Conservation (phyloP, 2,888 invertebrate genomes). For the Iphiclides podalirius region DNA sequence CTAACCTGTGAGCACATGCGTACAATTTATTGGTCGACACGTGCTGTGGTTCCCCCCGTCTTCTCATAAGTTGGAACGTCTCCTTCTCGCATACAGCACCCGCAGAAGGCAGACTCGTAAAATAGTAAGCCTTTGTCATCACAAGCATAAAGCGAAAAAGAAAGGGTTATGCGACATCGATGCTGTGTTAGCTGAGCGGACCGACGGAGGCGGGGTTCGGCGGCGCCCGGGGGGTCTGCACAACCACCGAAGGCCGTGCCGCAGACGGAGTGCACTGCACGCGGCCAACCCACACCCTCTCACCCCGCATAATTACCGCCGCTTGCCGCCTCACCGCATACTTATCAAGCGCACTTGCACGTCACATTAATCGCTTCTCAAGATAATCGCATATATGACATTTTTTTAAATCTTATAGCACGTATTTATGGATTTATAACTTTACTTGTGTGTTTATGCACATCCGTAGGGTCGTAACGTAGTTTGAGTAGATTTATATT, state of each 20-base stretch:
- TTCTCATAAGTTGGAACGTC: conserved; percentile 81
- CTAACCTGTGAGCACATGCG: conserved; percentile 71
- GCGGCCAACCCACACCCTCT: conserved; percentile 51
- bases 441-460: conserved; percentile 34
- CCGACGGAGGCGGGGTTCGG: conserved; percentile 75
- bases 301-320: conserved; percentile 57
- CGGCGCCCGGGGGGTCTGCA: conserved; percentile 55
- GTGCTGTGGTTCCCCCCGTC: conserved; percentile 70
- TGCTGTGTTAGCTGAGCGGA: conserved; percentile 66
- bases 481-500: conserved; percentile 56
- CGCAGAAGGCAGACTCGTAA: conserved; percentile 86
- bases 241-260: conserved; percentile 64
- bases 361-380: conserved; percentile 19
- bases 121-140: conserved; percentile 80
- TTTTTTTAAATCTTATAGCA: conserved; percentile 10
- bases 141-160: conserved; percentile 76
- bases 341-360: conserved; percentile 19
- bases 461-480: conserved; percentile 31
- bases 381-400: conserved; percentile 19
- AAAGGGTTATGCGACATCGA: conserved; percentile 74
- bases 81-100: conserved; percentile 92
- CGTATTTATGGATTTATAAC: conserved; percentile 12
- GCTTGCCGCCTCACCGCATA: conserved; percentile 24
- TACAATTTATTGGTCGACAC: conserved; percentile 67
- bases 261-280: conserved; percentile 44